phyloP scores from a whole-genome alignment of 1,140 invertebrate genomes.

The Whitmania pigra region DNA sequence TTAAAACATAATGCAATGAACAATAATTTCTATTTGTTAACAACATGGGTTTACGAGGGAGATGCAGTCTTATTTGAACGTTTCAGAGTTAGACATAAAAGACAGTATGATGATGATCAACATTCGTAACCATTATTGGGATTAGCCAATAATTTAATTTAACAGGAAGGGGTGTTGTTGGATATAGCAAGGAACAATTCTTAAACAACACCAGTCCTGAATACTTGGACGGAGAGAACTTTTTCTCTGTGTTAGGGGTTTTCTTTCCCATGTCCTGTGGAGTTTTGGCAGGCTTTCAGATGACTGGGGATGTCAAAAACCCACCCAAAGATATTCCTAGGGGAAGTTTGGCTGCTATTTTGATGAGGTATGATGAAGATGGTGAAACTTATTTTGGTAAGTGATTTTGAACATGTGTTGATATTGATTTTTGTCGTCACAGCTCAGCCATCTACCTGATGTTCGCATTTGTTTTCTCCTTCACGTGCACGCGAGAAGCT shows the following conservation, averaged over 20 bases:
- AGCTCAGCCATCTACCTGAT: slow-evolving; percentile 75
- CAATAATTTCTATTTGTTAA: not conserved
- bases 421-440: slow-evolving; percentile 15
- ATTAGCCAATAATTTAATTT: not conserved
- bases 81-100: too few species aligned
- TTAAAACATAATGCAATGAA: not conserved
- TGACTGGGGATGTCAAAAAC: slow-evolving; percentile 83
- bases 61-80: too few species aligned
- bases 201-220: slow-evolving; percentile 65
- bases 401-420: too few species aligned
- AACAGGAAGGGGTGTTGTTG: slow-evolving; percentile 60
- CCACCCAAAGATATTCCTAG: slow-evolving; percentile 82
- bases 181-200: slow-evolving; percentile 63
- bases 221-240: slow-evolving; percentile 51
- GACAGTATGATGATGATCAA: too few species aligned
- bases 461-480: slow-evolving; percentile 74
- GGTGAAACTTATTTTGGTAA: slow-evolving; percentile 71
- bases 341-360: slow-evolving; percentile 78
- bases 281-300: slow-evolving; percentile 83
- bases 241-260: slow-evolving; percentile 67
- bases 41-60: too few species aligned
- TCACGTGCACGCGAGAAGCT: slow-evolving; percentile 61
- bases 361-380: slow-evolving; percentile 66
- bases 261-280: slow-evolving; percentile 40
- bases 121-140: not conserved